phyloP scores from a whole-genome alignment of 1,140 invertebrate species.

The Panonychus citri region DNA sequence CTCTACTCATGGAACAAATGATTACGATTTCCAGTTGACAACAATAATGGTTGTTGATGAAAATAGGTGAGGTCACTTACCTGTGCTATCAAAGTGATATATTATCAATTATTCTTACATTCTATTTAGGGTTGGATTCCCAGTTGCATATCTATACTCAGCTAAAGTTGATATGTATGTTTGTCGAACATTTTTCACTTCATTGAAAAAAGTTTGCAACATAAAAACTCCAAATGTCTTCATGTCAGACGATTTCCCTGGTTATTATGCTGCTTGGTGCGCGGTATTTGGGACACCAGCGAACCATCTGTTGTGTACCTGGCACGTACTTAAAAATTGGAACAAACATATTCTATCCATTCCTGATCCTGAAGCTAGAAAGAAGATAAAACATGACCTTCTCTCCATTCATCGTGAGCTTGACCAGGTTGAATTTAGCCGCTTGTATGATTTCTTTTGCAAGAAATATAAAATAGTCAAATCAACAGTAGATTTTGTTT shows the following conservation, averaged over 20 bases:
- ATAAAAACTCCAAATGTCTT: background rate
- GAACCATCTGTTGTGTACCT: background rate
- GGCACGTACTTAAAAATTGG: background rate
- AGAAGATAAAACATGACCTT: too few relatives aligned
- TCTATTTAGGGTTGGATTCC: background rate
- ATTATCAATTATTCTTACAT: background rate
- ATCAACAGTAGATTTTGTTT: too few relatives aligned
- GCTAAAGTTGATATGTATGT: background rate
- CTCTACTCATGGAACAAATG: constrained; percentile 7
- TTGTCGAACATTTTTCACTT: background rate
- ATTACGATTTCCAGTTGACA: constrained; percentile 5
- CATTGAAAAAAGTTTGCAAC: background rate
- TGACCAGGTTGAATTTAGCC: too few relatives aligned
- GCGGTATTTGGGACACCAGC: background rate
- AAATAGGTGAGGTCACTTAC: background rate
- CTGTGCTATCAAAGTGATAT: too few relatives aligned
- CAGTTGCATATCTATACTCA: background rate
- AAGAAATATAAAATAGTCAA: too few relatives aligned
- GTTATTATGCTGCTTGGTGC: background rate
- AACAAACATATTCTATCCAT: background rate
- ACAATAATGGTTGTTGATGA: constrained; percentile 3
- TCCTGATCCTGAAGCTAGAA: too few relatives aligned
- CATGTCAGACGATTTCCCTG: background rate
- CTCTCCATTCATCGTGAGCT: too few relatives aligned
- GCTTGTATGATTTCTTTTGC: too few relatives aligned